These are phyloP conservation scores for Unio pictorum DNA, from an alignment of 2,888 invertebrate genomes.

Conservation along the genomic window DNA sequence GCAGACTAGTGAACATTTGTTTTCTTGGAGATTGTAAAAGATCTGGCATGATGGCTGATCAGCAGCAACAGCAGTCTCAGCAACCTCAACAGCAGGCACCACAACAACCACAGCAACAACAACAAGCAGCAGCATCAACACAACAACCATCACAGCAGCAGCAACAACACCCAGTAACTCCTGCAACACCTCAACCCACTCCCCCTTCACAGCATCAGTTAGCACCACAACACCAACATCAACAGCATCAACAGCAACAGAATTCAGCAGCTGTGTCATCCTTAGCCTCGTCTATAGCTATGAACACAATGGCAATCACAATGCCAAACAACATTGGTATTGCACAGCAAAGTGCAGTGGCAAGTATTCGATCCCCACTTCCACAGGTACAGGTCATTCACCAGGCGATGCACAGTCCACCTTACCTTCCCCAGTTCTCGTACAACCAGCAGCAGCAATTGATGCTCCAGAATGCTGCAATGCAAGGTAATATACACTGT, in stretches of 20 bases:
- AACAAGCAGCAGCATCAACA: conserved; percentile 7
- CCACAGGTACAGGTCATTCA: conserved; percentile 61
- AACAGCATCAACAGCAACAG: conserved; percentile 18
- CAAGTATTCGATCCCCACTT: conserved; percentile 30
- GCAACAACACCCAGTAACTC: conserved; percentile 7
- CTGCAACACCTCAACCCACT: conserved; percentile 4
- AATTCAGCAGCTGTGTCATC: conserved; percentile 3
- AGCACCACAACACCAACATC: conserved; percentile 16
- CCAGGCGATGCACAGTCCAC: conserved; percentile 57
- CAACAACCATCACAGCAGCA: conserved; percentile 3
- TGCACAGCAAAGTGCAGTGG: conserved; percentile 13
- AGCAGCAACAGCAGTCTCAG: conserved; percentile 1
- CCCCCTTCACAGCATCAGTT: conserved; percentile 4
- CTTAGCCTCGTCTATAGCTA: conserved; percentile 11
- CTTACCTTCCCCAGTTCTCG: conserved; percentile 57
- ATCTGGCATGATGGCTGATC: background rate
- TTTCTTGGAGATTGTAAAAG: too few species aligned
- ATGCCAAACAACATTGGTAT: conserved; percentile 39
- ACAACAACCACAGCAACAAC: conserved; percentile 3
- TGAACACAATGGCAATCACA: conserved; percentile 6
- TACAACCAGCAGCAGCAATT: conserved; percentile 56
- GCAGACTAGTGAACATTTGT: too few species aligned
- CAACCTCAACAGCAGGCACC: background rate
- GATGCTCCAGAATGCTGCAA: conserved; percentile 59
- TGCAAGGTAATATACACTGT: conserved; percentile 47